Conservation (phyloP, 2,888 invertebrate genomes). For the Anthoptus insignis region DNA sequence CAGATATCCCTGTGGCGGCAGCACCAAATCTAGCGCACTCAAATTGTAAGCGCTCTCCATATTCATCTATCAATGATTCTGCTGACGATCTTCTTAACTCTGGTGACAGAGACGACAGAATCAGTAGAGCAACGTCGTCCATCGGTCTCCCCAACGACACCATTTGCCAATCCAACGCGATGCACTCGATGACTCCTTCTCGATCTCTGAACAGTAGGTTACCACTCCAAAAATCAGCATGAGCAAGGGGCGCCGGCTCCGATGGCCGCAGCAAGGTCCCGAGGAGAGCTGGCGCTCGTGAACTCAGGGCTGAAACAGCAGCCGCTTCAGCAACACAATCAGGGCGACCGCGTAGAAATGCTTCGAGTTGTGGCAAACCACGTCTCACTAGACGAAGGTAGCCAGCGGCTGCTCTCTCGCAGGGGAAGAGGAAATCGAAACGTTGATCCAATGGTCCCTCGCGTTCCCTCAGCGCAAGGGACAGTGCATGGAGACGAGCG, state of each 20-base stretch:
- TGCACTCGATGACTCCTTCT: constrained; percentile 86
- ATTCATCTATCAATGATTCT: constrained; percentile 89
- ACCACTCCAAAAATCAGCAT: constrained; percentile 95
- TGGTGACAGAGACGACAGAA: constrained; percentile 91
- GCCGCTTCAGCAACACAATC: constrained; percentile 88
- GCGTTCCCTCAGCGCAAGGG: constrained; percentile 84
- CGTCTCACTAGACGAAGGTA: constrained; percentile 93
- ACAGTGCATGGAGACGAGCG: constrained; percentile 91
- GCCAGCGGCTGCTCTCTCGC: constrained; percentile 92
- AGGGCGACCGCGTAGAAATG: constrained; percentile 89
- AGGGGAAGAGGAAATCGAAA: constrained; percentile 91
- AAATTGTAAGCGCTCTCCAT: constrained; percentile 89
- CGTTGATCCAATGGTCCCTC: constrained; percentile 80
- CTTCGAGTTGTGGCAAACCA: constrained; percentile 91
- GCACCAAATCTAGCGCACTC: constrained; percentile 88
- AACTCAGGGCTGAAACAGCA: constrained; percentile 89
- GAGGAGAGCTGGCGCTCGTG: constrained; percentile 91
- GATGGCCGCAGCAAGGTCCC: constrained; percentile 90
- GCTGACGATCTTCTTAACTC: constrained; percentile 89
- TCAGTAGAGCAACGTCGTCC: constrained; percentile 92
- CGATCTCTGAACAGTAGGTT: constrained; percentile 90
- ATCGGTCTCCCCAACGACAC: constrained; percentile 92
- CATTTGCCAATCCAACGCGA: constrained; percentile 95
- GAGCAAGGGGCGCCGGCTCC: constrained; percentile 92
- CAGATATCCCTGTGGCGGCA: constrained; percentile 84